Percentiles rank a stretch among this genome's conserved stretches.
Conservation (phyloP, 1,140 invertebrate species). For the Panonychus citri region DNA sequence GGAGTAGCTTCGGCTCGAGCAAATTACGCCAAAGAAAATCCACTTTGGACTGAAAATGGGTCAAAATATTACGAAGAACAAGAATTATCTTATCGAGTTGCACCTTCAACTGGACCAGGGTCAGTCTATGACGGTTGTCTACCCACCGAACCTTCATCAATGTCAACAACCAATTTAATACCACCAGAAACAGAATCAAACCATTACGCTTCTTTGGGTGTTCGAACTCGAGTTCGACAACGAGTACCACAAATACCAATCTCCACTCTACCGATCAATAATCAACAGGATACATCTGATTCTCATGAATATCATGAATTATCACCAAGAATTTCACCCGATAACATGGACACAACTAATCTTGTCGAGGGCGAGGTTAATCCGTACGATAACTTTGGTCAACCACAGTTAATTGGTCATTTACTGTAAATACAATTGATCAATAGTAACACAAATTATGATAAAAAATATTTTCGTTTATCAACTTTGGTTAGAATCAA, state of each 20-base stretch:
- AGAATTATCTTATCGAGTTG: not conserved
- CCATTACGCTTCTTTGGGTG: not conserved
- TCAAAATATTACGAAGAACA: conserved; percentile 2
- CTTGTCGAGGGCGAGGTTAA: too few relatives aligned
- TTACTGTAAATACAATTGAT: too few relatives aligned
- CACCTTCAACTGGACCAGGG: not conserved
- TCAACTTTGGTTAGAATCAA: too few relatives aligned
- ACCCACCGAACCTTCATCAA: not conserved
- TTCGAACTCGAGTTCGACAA: not conserved
- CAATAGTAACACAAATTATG: too few relatives aligned
- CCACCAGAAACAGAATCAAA: not conserved
- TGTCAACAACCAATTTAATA: not conserved
- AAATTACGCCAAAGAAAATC: not conserved
- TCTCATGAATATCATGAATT: conserved; percentile 1
- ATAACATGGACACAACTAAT: too few relatives aligned
- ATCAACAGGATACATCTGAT: not conserved
- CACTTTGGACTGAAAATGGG: not conserved
- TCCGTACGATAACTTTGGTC: too few relatives aligned
- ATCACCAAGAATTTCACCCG: not conserved
- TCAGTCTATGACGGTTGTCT: not conserved
- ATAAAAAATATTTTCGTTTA: too few relatives aligned
- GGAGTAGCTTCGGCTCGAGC: not conserved
- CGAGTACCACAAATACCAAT: not conserved
- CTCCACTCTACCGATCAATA: not conserved
- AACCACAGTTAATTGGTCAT: too few relatives aligned